Conservation (phyloP, 2,888 invertebrate genomes). For the Noctua comes region DNA sequence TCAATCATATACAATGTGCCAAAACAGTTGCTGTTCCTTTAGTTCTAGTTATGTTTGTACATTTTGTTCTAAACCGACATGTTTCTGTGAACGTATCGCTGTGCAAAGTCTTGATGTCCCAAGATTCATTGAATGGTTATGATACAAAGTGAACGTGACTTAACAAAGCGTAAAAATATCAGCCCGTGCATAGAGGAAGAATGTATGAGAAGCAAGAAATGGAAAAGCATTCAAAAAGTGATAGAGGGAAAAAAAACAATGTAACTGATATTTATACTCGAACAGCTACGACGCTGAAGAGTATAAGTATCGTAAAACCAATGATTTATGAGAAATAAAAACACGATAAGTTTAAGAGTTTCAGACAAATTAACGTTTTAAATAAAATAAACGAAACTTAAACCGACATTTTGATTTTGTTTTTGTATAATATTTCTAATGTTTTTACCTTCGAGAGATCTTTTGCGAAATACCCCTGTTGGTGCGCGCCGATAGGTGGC, state of each 20-base stretch:
- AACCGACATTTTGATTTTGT: constrained; percentile 81
- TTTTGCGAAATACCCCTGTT: constrained; percentile 98
- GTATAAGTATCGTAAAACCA: constrained; percentile 83
- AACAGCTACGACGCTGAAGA: constrained; percentile 67
- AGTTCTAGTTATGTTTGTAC: constrained; percentile 73
- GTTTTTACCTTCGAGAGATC: constrained; percentile 98
- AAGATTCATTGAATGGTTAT: constrained; percentile 83
- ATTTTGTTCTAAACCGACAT: constrained; percentile 79
- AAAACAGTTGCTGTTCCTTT: constrained; percentile 71
- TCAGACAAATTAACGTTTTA: constrained; percentile 77
- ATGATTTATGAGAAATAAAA: constrained; percentile 80
- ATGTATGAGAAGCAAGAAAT: constrained; percentile 89
- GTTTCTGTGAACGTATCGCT: constrained; percentile 82
- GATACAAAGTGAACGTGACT: constrained; percentile 88
- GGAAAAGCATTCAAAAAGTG: constrained; percentile 89
- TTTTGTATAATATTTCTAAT: constrained; percentile 85
- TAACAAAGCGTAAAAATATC: constrained; percentile 86
- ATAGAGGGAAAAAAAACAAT: constrained; percentile 83
- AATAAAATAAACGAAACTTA: constrained; percentile 81
- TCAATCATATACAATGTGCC: constrained; percentile 81
- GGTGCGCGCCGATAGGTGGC: constrained; percentile 89
- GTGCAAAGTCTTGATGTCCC: constrained; percentile 85
- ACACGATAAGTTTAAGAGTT: constrained; percentile 74
- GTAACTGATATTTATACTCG: constrained; percentile 82
- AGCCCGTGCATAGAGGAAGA: constrained; percentile 89